Conservation (phyloP, 2,797 vertebrate genomes). For the Cheirogaleus major region DNA sequence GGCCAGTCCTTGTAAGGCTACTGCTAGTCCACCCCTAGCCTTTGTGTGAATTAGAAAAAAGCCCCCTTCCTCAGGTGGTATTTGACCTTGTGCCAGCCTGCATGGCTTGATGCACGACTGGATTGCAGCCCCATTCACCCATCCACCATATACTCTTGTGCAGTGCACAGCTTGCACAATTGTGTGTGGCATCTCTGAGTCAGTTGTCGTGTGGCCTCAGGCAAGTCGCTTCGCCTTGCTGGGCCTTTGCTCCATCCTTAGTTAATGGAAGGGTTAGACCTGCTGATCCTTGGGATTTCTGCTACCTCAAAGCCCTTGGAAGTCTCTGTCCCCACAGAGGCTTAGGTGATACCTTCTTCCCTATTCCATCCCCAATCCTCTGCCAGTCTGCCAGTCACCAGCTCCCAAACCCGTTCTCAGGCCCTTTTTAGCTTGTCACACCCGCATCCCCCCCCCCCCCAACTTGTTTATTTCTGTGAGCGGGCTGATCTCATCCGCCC, state of each 20-base stretch:
- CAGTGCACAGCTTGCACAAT: neutral
- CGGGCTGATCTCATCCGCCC: conserved; percentile 73
- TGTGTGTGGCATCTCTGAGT: neutral
- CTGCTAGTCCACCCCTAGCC: neutral
- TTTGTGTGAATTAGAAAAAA: neutral
- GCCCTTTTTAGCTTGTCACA: neutral
- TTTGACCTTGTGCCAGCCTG: neutral
- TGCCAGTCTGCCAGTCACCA: neutral
- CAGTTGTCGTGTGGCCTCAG: neutral
- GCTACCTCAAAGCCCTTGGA: neutral
- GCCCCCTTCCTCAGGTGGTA: neutral
- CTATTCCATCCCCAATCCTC: neutral
- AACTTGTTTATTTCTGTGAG: conserved; percentile 73
- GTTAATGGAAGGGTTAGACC: neutral
- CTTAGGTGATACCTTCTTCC: neutral
- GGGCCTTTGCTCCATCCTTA: conserved; percentile 15
- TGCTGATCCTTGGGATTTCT: neutral
- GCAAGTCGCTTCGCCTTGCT: neutral
- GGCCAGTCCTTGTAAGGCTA: neutral
- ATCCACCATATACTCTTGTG: neutral
- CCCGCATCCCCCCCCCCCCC: neutral
- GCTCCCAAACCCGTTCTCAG: conserved; percentile 41
- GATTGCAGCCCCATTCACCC: neutral
- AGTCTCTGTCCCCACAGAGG: neutral
- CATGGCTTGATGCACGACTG: rapidly evolving